Base-by-base conservation (phyloP, 2,113 vertebrate genomes). In the Apodemus speciosus region DNA sequence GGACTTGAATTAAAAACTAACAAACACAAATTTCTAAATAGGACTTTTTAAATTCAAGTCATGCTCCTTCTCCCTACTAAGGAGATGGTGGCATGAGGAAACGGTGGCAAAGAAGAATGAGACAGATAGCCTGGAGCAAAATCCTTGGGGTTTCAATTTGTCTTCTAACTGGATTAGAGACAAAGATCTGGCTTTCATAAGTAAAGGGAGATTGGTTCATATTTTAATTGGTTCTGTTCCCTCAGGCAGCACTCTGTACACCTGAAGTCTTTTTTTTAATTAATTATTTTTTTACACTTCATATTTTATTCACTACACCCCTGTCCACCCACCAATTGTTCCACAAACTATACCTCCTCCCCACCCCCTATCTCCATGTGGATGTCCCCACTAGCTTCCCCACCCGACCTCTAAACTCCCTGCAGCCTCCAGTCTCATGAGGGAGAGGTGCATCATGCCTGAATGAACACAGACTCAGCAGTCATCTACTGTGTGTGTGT, bases 11-110 rank as follows among this genome's bases (percentile, higher is more conserved):
- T 25, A 80, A 64, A 95, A 86, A 91, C 35, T 2, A 76, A 9
- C 15, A 84, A 14, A 53, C 56, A 71, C 7, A 23, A 88, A 56
- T 86, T 88, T 83, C 79, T 89, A 84, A 94, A 43, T 69, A n/a
- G 15, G 23, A 1, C 23, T 85, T 84, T 89, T 40, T 73, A 60
- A 60, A n/a, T 6, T 0, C 43, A 68, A 83, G 49, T 40, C 69
- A 79, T 58, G 5, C 30, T 72, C 84, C 60, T 77, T 2, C 60
- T 95, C 69, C 32, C 38, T 72, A 77, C 85, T 56, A 49, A 68
- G 23, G n/a, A 91, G 35, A 80, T 30, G 32, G 6, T 62, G 43
- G 15, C 56, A 16, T 32, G 25, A 0, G 16, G 60, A 72, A 49
- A 43, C 6, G 10, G 23, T 38, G 51, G 32, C 21, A 30, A 25